These are phyloP conservation scores for Papilio gigon DNA, from an alignment of 2,888 invertebrate genomes.

Conservation along the genomic window DNA sequence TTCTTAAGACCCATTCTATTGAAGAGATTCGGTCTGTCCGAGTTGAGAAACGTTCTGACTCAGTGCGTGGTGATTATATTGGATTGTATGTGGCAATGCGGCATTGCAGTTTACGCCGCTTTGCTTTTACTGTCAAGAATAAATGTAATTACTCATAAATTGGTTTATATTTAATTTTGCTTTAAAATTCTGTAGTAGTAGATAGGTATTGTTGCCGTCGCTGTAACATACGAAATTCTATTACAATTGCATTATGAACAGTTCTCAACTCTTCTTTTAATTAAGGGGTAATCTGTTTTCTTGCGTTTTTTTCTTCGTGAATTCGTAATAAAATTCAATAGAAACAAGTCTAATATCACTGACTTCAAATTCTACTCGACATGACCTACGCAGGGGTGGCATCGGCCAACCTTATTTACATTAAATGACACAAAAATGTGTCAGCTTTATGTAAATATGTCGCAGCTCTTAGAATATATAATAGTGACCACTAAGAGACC, in stretches of 20 bases:
- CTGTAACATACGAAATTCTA: too few species aligned
- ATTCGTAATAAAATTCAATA: not conserved
- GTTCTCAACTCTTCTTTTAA: not conserved
- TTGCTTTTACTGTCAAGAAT: not conserved
- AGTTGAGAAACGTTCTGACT: slow-evolving; percentile 38
- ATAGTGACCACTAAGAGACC: not conserved
- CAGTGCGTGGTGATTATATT: slow-evolving; percentile 26
- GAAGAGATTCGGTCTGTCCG: slow-evolving; percentile 28
- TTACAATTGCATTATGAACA: too few species aligned
- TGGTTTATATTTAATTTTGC: not conserved
- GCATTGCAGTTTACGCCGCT: slow-evolving; percentile 12
- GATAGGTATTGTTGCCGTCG: too few species aligned
- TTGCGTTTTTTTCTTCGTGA: not conserved
- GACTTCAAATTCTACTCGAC: not conserved
- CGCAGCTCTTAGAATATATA: slow-evolving; percentile 6
- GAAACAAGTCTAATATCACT: not conserved
- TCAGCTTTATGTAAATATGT: slow-evolving; percentile 5
- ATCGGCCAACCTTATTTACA: slow-evolving; percentile 36
- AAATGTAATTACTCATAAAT: not conserved
- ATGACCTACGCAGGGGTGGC: slow-evolving; percentile 11
- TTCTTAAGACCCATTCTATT: slow-evolving; percentile 35
- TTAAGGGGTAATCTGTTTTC: not conserved
- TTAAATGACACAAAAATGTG: slow-evolving; percentile 27
- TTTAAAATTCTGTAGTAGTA: too few species aligned
- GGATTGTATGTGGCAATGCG: slow-evolving; percentile 20